Evolutionary conservation across 2,888 invertebrate species (phyloP), one percentile per base, ranked within the genome.

Genomic region (Limnephilus rhombicus): DNA sequence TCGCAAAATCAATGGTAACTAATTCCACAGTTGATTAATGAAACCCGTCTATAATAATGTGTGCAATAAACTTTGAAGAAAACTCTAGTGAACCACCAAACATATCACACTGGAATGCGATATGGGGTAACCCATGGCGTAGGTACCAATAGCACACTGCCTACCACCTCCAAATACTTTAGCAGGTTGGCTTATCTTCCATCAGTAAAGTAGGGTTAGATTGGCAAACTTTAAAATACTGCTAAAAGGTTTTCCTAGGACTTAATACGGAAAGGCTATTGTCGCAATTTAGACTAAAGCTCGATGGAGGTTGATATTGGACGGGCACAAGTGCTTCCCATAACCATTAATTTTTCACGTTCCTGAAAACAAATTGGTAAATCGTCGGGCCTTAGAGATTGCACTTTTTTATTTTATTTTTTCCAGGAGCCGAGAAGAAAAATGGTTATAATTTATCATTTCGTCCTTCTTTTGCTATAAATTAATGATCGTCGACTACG

Each of bases 241-340:
- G 88, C 88, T 89, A 80, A 89, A 89, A 89, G 88, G 41, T 89
- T 89, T 89, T 45, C 37, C 34, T 80, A 68, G 80, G n/a, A 80
- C 80, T 89, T 89, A 68, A 80, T 80, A 89, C 88, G 80, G 41
- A 80, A n/a, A 34, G 37, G 24, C 29, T 89, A 89, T 80, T 80
- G 80, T 89, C 68, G 88, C 80, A 89, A 89, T 89, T 80, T 80
- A 80, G 81, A 31, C 29, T 81, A n/a, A 91, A 80, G 88, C 49
- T 88, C 88, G 82, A 82, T 88, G 91, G 53, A 88, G 91, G 91
- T 53, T 88, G 88, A 91, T 49, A 88, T 88, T 82, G 86, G 34
- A 80, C 80, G 80, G 41, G 80, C 41, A 45, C 49, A n/a, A n/a
- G 87, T 87, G 87, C 34, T 53, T 87, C 11, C 91, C 88, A 91